Base-by-base conservation (phyloP, 2,797 vertebrate genomes). In the Lepus oiostolus region DNA sequence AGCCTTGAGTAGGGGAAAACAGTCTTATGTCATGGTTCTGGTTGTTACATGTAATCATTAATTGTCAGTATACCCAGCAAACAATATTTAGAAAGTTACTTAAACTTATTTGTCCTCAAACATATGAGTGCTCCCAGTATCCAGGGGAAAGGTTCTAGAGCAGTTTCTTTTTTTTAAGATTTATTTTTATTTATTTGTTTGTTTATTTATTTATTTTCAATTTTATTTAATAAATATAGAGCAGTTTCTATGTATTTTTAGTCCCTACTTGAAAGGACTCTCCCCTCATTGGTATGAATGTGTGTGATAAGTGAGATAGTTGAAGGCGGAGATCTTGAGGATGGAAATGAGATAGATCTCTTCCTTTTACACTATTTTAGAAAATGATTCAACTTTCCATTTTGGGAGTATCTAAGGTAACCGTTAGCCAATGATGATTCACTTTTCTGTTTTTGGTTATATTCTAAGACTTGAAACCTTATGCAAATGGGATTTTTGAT, bases 331-430 rank as follows among this genome's bases (percentile, higher is more conserved):
- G 70, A 94, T 17, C 22, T 74, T 17, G n/a, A 76, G 38, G 28
- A 47, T 85, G 11, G n/a, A 90, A 91, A 67, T 32, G 14, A 5
- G 10, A 13, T 54, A 58, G 42, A 65, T 47, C 11, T 88, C n/a
- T 86, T 83, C 6, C 22, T 7, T 88, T 62, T 94, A 87, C 93
- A 47, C 86, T 79, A 92, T 89, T 96, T 72, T 88, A 92, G 17
- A 94, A 94, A 96, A 95, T 85, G 58, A 93, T 87, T 95, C 38
- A 21, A 62, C n/a, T 88, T 96, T 95, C 75, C 58, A 92, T 80
- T 96, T 74, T 26, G 50, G 11, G 13, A 85, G 14, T 81, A 68
- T 77, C 12, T 74, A 88, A 82, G 88, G 71, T 83, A 68, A 86
- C 76, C 85, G 88, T 93, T 90, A 94, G 50, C 21, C 75, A 90